These are phyloP conservation scores for Caenorhabditis sp. DNA, from an alignment of 2,888 invertebrate species.

Conservation along the genomic window DNA sequence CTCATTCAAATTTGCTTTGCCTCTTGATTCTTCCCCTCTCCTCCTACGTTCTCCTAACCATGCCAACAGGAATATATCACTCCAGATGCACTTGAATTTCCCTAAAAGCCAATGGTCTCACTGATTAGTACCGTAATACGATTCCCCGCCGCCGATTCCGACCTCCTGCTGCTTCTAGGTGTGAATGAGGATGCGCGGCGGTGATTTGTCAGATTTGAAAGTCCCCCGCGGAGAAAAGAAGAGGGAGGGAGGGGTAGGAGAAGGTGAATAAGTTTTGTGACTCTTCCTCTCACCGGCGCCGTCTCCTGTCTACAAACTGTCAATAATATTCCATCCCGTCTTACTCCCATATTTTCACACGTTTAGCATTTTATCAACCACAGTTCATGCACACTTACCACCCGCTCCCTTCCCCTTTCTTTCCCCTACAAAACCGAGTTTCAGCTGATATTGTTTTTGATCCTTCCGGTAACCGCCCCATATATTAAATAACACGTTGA, in stretches of 20 bases:
- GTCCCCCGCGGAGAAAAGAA: constrained; percentile 42
- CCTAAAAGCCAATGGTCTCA: constrained; percentile 13
- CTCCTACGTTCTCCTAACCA: neutral
- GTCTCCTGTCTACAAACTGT: constrained; percentile 30
- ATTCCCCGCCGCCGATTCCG: constrained; percentile 7
- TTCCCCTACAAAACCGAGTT: neutral
- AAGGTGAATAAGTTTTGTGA: constrained; percentile 23
- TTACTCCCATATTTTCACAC: constrained; percentile 52
- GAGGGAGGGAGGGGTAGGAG: no score
- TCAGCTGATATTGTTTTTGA: constrained; percentile 3
- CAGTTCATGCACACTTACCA: constrained; percentile 15
- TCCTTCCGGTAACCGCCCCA: constrained; percentile 9
- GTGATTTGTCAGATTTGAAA: constrained; percentile 41
- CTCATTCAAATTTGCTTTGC: constrained; percentile 38
- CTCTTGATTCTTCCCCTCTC: constrained; percentile 2
- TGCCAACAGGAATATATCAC: constrained; percentile 21
- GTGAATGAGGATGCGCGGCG: constrained; percentile 30
- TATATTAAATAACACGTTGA: constrained; percentile 38
- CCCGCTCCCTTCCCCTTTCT: neutral
- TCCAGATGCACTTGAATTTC: constrained; percentile 12
- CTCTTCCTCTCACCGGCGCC: constrained; percentile 28
- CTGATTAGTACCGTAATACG: constrained; percentile 31
- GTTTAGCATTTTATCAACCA: constrained; percentile 47
- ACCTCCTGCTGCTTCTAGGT: constrained; percentile 35
- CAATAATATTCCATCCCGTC: constrained; percentile 33